Percentiles rank a stretch among this genome's conserved stretches.
Evolutionary conservation across 2,797 vertebrate species (phyloP).

Genomic region (Eulemur albifrons): DNA sequence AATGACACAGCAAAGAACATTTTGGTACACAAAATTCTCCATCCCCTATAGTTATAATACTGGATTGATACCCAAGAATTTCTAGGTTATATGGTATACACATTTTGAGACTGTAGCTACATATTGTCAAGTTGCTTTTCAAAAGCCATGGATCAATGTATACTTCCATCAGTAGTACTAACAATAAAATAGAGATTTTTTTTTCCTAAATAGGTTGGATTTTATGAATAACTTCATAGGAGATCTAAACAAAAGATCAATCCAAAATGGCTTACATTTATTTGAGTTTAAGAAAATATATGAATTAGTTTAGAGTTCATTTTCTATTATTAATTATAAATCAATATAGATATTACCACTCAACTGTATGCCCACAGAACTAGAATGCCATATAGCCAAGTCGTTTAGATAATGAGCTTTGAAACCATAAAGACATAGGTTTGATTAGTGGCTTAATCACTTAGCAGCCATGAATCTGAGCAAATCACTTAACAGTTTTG

Average conservation of each 20-base stretch:
- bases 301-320: background rate
- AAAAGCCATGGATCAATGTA: background rate
- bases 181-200: background rate
- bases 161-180: background rate
- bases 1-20: background rate
- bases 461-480: background rate
- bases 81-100: background rate
- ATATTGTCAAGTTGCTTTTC: background rate
- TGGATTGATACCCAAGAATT: background rate
- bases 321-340: background rate
- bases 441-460: background rate
- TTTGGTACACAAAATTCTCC: background rate
- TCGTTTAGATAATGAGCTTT: background rate
- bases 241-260: slow-evolving; percentile 11
- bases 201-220: background rate
- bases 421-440: background rate
- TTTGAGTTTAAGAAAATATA: background rate
- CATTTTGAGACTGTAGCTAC: background rate
- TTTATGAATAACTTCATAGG: slow-evolving; percentile 34
- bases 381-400: background rate
- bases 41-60: background rate
- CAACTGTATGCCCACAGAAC: background rate
- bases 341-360: background rate
- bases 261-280: slow-evolving; percentile 2
- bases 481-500: background rate